phyloP scores from a whole-genome alignment of 92 coral and sea anemone genomes.

The Bergia puertoricense region DNA sequence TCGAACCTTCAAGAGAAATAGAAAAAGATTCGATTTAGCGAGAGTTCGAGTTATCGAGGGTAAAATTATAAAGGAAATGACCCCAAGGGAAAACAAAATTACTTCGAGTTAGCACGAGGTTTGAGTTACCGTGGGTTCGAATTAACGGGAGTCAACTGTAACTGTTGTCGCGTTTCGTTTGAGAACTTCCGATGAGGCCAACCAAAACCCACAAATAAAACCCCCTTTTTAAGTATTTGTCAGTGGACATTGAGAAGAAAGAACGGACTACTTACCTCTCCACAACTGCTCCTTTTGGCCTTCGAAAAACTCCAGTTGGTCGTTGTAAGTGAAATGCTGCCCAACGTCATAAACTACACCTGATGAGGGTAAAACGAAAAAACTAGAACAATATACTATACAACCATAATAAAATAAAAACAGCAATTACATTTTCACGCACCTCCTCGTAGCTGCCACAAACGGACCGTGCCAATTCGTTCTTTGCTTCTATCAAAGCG shows the following conservation, averaged over 20 bases:
- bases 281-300: conserved; percentile 28
- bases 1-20: too few species aligned
- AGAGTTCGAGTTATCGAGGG: too few species aligned
- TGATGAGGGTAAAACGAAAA: background rate
- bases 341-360: conserved; percentile 42
- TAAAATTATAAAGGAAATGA: too few species aligned
- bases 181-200: background rate
- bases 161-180: background rate
- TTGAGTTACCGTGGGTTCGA: too few species aligned
- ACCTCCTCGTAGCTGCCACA: conserved; percentile 72
- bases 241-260: background rate
- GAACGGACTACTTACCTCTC: conserved; percentile 19
- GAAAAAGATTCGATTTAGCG: too few species aligned
- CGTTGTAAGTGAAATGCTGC: conserved; percentile 34
- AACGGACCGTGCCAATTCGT: conserved; percentile 66
- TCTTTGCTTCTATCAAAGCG: conserved; percentile 67
- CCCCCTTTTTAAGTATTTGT: background rate
- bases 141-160: too few species aligned
- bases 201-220: background rate
- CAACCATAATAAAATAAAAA: background rate
- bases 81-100: too few species aligned
- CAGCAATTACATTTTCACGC: background rate
- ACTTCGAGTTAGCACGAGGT: too few species aligned
- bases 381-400: background rate
- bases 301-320: conserved; percentile 34